These are phyloP conservation scores for Creontiades dilutus DNA, from an alignment of 2,888 invertebrate species.

Conservation along the genomic window DNA sequence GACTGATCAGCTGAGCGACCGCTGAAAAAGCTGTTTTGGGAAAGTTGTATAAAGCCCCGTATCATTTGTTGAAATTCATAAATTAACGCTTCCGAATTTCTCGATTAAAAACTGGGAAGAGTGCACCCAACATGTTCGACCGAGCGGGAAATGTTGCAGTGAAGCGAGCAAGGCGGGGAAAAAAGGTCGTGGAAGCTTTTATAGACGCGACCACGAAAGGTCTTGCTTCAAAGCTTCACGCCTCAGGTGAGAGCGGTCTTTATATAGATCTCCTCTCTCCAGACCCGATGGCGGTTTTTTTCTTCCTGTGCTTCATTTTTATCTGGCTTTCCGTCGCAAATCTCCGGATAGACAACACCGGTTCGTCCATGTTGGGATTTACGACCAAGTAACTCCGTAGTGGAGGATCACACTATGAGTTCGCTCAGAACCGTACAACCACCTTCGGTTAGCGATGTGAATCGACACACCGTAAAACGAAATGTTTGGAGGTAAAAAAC, in stretches of 20 bases:
- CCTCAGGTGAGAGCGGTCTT: constrained; percentile 29
- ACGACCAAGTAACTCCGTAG: background rate
- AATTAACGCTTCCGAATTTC: too few species aligned
- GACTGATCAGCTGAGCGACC: too few species aligned
- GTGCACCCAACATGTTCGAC: background rate
- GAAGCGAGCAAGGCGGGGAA: background rate
- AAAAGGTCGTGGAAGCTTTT: constrained; percentile 32
- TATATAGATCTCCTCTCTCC: constrained; percentile 5
- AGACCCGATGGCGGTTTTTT: background rate
- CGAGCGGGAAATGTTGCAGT: constrained; percentile 9
- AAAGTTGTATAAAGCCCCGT: too few species aligned
- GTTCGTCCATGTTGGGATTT: background rate
- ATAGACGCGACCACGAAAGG: constrained; percentile 35
- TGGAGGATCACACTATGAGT: background rate
- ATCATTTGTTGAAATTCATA: too few species aligned
- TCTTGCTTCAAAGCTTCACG: constrained; percentile 31
- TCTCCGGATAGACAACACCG: background rate
- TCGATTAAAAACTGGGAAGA: background rate
- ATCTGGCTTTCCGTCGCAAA: constrained; percentile 29
- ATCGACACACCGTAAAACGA: background rate
- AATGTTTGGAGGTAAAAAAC: too few species aligned
- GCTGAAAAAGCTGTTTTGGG: too few species aligned
- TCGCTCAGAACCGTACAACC: background rate
- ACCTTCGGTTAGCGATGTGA: background rate
- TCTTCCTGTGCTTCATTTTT: constrained; percentile 1